Evolutionary conservation across 2,888 invertebrate genomes (phyloP).

Genomic region (Epicampocera succincta): DNA sequence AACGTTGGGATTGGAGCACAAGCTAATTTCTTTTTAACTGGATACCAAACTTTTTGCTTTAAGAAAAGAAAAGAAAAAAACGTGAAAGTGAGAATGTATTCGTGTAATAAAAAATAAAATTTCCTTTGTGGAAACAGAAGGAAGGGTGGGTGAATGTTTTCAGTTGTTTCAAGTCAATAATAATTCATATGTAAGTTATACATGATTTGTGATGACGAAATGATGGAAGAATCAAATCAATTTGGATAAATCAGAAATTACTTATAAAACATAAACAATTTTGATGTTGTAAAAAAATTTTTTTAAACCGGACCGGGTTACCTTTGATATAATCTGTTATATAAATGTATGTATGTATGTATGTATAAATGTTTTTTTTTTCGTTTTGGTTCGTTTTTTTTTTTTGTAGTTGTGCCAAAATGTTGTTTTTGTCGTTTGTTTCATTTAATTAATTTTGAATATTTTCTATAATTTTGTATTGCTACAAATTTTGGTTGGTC

Average conservation of each 20-base stretch:
- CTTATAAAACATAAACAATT: not conserved
- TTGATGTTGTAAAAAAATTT: conserved; percentile 45
- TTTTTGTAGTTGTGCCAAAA: conserved; percentile 40
- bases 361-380: conserved; percentile 6
- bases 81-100: too few relatives aligned
- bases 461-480: conserved; percentile 32
- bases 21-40: too few relatives aligned
- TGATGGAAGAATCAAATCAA: too few relatives aligned
- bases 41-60: too few relatives aligned
- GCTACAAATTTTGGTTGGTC: conserved; percentile 38
- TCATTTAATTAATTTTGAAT: conserved; percentile 50
- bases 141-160: conserved; percentile 46
- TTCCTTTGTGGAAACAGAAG: not conserved
- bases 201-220: too few relatives aligned
- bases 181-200: too few relatives aligned
- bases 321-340: conserved; percentile 1
- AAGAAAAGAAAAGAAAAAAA: too few relatives aligned
- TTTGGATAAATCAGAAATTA: not conserved
- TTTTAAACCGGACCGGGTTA: conserved; percentile 36
- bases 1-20: too few relatives aligned
- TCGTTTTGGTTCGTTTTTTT: not conserved
- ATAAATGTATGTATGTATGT: not conserved
- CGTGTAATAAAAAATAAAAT: too few relatives aligned
- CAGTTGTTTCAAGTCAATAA: conserved; percentile 2
- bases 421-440: conserved; percentile 35